These are phyloP conservation scores for Homarus americanus DNA, from an alignment of 1,140 invertebrate genomes.

Conservation along the genomic window DNA sequence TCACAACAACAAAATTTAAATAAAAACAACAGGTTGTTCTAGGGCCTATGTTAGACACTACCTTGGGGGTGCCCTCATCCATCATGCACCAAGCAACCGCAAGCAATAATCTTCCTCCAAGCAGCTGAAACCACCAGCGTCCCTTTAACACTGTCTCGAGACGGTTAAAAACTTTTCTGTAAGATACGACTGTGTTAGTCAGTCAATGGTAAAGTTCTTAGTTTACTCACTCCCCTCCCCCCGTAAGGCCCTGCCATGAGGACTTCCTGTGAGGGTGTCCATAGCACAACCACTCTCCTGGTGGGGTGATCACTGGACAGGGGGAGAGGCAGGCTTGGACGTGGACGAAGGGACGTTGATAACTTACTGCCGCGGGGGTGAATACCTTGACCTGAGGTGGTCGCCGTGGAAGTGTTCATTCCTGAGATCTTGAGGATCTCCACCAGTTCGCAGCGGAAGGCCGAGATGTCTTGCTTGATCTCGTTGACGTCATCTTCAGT, in stretches of 20 bases:
- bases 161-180: too few relatives aligned
- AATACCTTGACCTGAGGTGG: conserved; percentile 76
- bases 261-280: neutral
- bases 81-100: neutral
- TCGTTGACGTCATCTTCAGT: conserved; percentile 99
- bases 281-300: neutral
- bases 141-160: neutral
- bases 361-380: conserved; percentile 73
- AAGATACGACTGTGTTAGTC: too few relatives aligned
- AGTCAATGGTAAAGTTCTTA: too few relatives aligned
- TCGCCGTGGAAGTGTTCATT: conserved; percentile 92
- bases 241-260: neutral
- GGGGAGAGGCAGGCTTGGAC: conserved; percentile 27
- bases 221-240: too few relatives aligned
- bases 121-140: neutral
- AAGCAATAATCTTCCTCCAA: neutral
- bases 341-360: conserved; percentile 16
- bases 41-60: too few relatives aligned
- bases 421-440: conserved; percentile 96
- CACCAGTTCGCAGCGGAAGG: conserved; percentile 95
- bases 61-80: neutral
- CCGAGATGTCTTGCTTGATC: conserved; percentile 98
- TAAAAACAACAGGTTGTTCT: too few relatives aligned
- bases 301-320: neutral
- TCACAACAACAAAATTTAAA: too few relatives aligned